A percentile compares a stretch with the other conserved stretches of the same genome.
phyloP scores from a whole-genome alignment of 2,888 invertebrate genomes.

The Bhutanitis thaidina region DNA sequence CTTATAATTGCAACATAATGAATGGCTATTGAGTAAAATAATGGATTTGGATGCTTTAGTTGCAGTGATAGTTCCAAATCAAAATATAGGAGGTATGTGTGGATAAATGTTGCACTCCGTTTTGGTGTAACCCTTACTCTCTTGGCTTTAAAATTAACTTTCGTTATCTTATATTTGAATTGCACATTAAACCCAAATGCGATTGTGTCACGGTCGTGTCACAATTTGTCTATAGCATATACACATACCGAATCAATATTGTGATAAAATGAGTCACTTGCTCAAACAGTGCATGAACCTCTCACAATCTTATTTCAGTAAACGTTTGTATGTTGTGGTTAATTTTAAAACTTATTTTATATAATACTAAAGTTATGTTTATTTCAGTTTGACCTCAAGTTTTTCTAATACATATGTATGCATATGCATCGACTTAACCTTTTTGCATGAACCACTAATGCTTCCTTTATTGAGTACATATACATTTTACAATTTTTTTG shows the following conservation, averaged over 20 bases:
- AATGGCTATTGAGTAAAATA: background rate
- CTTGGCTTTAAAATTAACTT: constrained; percentile 4
- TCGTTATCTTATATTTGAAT: constrained; percentile 30
- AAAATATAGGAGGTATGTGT: constrained; percentile 41
- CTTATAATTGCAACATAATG: background rate
- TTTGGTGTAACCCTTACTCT: constrained; percentile 32
- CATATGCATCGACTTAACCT: background rate
- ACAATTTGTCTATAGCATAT: background rate
- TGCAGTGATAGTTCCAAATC: background rate
- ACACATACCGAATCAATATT: background rate
- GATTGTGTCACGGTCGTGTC: background rate
- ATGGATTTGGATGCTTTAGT: background rate
- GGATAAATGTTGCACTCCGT: constrained; percentile 36
- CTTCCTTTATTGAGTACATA: background rate
- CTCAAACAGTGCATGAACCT: constrained; percentile 7
- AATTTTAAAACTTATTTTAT: background rate
- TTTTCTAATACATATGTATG: too few relatives aligned
- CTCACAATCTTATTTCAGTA: background rate
- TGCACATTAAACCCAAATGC: constrained; percentile 20
- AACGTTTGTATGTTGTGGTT: background rate
- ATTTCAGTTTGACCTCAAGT: background rate
- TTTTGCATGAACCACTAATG: background rate
- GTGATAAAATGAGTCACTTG: background rate
- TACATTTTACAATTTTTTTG: too few relatives aligned
- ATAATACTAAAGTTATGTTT: background rate